Evolutionary conservation across 2,113 vertebrate species (phyloP).

Genomic region (Channa maculata): DNA sequence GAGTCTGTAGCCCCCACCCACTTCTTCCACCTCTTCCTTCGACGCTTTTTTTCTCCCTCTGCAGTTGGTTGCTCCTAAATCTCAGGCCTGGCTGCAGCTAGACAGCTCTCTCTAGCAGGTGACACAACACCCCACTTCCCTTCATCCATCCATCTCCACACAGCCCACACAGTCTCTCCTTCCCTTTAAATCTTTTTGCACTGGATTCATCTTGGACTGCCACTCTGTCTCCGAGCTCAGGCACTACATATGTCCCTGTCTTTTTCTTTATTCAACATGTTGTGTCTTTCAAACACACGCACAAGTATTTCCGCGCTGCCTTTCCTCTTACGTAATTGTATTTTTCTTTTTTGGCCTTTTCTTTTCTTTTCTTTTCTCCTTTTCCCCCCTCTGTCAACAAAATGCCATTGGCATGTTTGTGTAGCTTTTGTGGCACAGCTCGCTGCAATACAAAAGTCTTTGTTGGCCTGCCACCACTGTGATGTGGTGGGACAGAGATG

Average conservation of each 20-base stretch:
- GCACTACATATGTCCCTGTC: conserved; percentile 37
- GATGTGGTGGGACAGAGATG: conserved; percentile 63
- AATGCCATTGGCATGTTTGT: conserved; percentile 56
- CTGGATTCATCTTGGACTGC: conserved; percentile 47
- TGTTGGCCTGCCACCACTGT: conserved; percentile 67
- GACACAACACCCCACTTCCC: conserved; percentile 62
- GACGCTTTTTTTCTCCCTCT: conserved; percentile 48
- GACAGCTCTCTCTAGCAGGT: conserved; percentile 70
- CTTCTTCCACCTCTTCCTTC: not conserved
- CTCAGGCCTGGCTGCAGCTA: conserved; percentile 36
- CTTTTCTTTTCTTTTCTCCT: conserved; percentile 54
- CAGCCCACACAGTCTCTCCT: conserved; percentile 52
- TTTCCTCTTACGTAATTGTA: conserved; percentile 55
- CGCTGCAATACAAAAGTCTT: conserved; percentile 65
- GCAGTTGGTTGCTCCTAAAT: conserved; percentile 69
- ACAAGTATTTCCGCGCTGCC: conserved; percentile 32
- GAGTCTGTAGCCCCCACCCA: not conserved
- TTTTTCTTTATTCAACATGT: conserved; percentile 43
- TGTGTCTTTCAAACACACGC: conserved; percentile 33
- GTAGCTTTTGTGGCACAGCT: conserved; percentile 64
- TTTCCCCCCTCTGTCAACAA: conserved; percentile 62
- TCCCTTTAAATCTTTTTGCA: conserved; percentile 37
- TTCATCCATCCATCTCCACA: conserved; percentile 56
- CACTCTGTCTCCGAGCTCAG: conserved; percentile 30
- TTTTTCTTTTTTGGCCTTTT: conserved; percentile 36